Base-by-base conservation (phyloP, 2,888 invertebrate genomes). In the Troglohyphantes excavatus region DNA sequence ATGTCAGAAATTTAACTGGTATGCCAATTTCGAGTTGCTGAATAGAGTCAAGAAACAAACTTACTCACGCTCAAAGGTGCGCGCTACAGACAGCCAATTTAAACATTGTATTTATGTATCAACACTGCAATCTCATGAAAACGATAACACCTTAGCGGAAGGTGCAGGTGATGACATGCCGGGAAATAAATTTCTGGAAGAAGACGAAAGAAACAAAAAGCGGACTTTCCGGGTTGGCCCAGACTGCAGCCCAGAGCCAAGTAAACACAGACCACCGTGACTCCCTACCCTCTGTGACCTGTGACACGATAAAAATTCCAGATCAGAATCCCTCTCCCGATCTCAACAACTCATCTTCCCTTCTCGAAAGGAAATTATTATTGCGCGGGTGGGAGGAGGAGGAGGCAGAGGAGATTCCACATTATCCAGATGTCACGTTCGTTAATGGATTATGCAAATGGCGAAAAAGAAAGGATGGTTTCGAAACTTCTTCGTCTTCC, bases 361-460 rank as follows among this genome's bases (percentile, higher is more conserved):
- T 39, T 21, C 21, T 26, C 23, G 13, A 72, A 46, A 13, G n/a
- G 46, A 53, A 72, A 46, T 72, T 46, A 46, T 72, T 46, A 46
- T 19, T 46, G 39, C 29, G 29, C 2, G 9, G 33, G 63, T 29
- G 23, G 29, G 46, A 65, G 26, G 43, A 29, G 19, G 19, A 9
- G 5, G 5, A 27, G 26, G 11, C 3, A 23, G 27, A 21, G 17
- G 76, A 76, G 59, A n/a, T n/a, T n/a, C n/a, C 29, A 26, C 33
- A 75, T 75, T 61, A 75, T 75, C 75, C 65, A 61, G 61, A 61
- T 63, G 78, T 78, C 78, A 78, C 78, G 78, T 63, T 78, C 65
- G 43, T 26, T 78, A 78, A 78, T 78, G 78, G 78, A 78, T 78
- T 78, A 78, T 78, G 78, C 78, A 65, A 78, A 78, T 78, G 39